These are phyloP conservation scores for Otus sunia DNA, from an alignment of 2,113 vertebrate genomes.

Conservation along the genomic window DNA sequence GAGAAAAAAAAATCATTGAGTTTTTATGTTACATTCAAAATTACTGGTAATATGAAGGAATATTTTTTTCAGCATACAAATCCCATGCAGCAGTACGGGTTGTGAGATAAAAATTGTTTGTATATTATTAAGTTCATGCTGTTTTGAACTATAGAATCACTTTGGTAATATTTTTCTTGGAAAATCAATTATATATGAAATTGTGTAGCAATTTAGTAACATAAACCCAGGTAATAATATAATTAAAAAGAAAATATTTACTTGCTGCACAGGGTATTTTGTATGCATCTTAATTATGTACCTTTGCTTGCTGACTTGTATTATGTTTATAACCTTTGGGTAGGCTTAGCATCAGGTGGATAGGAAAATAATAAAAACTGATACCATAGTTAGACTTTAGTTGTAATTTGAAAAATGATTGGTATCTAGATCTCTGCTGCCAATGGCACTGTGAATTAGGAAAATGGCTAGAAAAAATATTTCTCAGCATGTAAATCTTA, in stretches of 20 bases:
- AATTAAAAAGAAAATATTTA: conserved; percentile 83
- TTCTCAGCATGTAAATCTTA: neutral
- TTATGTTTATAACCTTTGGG: conserved; percentile 71
- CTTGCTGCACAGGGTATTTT: conserved; percentile 65
- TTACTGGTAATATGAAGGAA: conserved; percentile 41
- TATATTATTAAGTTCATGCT: conserved; percentile 65
- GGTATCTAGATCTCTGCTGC: conserved; percentile 49
- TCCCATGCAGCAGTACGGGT: conserved; percentile 39
- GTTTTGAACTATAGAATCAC: conserved; percentile 58
- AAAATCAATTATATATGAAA: conserved; percentile 80
- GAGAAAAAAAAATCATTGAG: neutral
- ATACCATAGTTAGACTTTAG: conserved; percentile 59
- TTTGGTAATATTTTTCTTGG: conserved; percentile 67
- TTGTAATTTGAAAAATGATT: conserved; percentile 71
- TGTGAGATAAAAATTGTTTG: conserved; percentile 64
- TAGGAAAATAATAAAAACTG: conserved; percentile 71
- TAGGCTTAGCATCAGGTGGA: conserved; percentile 66
- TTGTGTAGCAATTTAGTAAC: conserved; percentile 73
- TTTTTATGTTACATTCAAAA: conserved; percentile 36
- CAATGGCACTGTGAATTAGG: conserved; percentile 49
- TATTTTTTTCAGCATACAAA: neutral
- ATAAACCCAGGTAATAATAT: conserved; percentile 79
- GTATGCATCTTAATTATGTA: conserved; percentile 73
- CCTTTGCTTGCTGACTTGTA: conserved; percentile 63
- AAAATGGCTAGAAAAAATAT: conserved; percentile 26